Evolutionary conservation across 2,888 invertebrate species (phyloP), one percentile per base, ranked within the genome.

Genomic region (Agrochola circellaris): DNA sequence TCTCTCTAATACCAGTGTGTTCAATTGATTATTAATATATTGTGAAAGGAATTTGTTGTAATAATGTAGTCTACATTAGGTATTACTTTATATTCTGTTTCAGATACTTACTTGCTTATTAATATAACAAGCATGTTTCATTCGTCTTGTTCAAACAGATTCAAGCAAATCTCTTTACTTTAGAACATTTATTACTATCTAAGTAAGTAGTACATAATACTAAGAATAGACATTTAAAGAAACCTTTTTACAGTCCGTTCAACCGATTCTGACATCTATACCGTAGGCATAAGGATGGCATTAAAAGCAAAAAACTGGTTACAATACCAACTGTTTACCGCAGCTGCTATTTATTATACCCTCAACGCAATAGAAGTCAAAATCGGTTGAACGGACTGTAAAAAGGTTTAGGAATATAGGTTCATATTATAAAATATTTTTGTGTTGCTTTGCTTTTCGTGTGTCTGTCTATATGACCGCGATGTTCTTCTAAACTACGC

Each of bases 71-170:
- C 42, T 34, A 65, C 54, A 58, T 85, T 45, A 58, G 6, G 9
- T 34, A 60, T 54, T 68, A 51, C 23, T 72, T 60, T 65, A 65
- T 65, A 81, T 81, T 81, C 82, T 69, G 51, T 81, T 71, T 74
- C 20, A 45, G 30, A 2, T 64, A 42, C 15, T 8, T 26, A 34
- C 23, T 11, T 26, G 11, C 15, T 34, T 48, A n/a, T 48, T 73
- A 73, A 58, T 80, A 15, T 26, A 42, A 48, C 38, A 54, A 51
- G 17, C 7, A 26, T 61, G 30, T 61, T 69, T 38, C 13, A 48
- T 73, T 66, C 26, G n/a, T 70, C 30, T 66, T n/a, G 30, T 61
- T 26, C 9, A 20, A 34, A 34, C 30, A 26, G 34, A 26, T 54
- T 61, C 1, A 34, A 61, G 34, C 9, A 42, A n/a, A 60, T n/a